phyloP scores from a whole-genome alignment of 2,888 invertebrate genomes.

The Hirtodrosophila duncani region DNA sequence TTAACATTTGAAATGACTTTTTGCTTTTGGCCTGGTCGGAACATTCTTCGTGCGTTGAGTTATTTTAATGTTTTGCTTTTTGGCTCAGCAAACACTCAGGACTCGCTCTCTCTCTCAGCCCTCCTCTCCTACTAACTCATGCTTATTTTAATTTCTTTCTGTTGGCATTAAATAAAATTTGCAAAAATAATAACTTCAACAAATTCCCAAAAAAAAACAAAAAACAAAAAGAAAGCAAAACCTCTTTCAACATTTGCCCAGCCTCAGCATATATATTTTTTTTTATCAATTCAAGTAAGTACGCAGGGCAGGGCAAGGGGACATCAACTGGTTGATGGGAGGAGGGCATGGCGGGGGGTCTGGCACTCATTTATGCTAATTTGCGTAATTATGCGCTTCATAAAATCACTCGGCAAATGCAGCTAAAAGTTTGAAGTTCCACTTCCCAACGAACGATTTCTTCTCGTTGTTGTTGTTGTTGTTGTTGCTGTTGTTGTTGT shows the following conservation, averaged over 20 bases:
- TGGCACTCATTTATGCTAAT: constrained; percentile 69
- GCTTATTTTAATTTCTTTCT: constrained; percentile 53
- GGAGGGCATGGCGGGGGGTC: constrained; percentile 4
- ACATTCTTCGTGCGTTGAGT: constrained; percentile 45
- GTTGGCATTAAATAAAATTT: constrained; percentile 67
- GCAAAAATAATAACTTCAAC: constrained; percentile 65
- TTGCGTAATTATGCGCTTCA: constrained; percentile 72
- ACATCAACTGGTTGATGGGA: too few relatives aligned
- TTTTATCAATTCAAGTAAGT: constrained; percentile 22
- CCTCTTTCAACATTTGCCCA: constrained; percentile 48
- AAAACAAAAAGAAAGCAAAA: constrained; percentile 2
- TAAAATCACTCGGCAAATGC: constrained; percentile 63
- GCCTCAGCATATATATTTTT: constrained; percentile 1
- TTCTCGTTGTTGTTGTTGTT: constrained; percentile 26
- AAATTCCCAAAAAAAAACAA: constrained; percentile 37
- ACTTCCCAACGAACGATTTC: constrained; percentile 43
- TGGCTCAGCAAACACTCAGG: constrained; percentile 48
- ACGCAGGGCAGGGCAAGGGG: background rate
- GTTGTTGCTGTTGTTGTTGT: constrained; percentile 43
- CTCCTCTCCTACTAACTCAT: constrained; percentile 2
- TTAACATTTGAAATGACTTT: constrained; percentile 73
- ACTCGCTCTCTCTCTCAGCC: background rate
- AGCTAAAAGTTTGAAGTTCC: constrained; percentile 41
- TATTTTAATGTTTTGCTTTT: constrained; percentile 60
- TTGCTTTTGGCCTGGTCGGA: constrained; percentile 32